Percentiles rank a stretch among this genome's conserved stretches.
These are phyloP conservation scores for Megaceryle torquata DNA, from an alignment of 2,113 vertebrate species.

Conservation along the genomic window DNA sequence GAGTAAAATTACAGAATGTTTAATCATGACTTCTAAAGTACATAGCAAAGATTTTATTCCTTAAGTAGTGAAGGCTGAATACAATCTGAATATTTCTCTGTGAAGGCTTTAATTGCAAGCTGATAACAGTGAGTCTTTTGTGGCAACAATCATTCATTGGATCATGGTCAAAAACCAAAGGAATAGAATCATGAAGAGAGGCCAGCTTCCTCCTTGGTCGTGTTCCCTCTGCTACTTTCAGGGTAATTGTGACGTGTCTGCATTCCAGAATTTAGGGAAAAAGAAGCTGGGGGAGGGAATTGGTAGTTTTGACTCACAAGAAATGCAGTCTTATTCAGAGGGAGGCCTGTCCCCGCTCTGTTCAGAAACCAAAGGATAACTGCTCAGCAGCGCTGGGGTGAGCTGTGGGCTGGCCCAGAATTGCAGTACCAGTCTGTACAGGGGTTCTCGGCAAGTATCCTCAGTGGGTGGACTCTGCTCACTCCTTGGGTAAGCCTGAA, in stretches of 20 bases:
- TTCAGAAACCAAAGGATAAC: not conserved
- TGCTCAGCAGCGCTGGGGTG: not conserved
- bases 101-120: not conserved
- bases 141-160: not conserved
- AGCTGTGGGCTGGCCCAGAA: not conserved
- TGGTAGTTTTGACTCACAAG: not conserved
- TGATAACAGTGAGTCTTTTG: constrained; percentile 19
- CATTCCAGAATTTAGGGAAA: not conserved
- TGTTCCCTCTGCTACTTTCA: not conserved
- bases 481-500: not conserved
- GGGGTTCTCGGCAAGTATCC: not conserved
- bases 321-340: not conserved
- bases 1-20: not conserved
- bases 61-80: not conserved
- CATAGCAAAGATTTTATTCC: not conserved
- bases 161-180: not conserved
- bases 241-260: not conserved
- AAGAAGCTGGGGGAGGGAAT: not conserved
- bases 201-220: not conserved
- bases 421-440: not conserved
- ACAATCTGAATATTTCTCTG: not conserved
- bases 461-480: not conserved
- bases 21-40: not conserved
- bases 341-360: not conserved
- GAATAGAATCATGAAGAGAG: not conserved